phyloP scores from a whole-genome alignment of 1,140 invertebrate genomes.

The Teleopsis dalmanni region DNA sequence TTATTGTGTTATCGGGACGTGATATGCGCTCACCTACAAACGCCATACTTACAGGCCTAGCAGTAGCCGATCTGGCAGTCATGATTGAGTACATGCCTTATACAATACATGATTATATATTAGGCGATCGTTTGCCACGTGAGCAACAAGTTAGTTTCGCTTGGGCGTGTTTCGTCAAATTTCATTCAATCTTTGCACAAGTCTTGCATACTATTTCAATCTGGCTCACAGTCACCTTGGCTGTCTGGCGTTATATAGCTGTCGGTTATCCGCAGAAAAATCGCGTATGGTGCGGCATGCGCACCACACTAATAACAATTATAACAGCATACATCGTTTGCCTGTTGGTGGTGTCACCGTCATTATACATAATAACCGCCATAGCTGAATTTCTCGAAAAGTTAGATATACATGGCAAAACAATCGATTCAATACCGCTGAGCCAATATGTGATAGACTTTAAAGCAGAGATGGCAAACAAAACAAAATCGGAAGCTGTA shows the following conservation, averaged over 20 bases:
- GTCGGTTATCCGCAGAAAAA: constrained; percentile 73
- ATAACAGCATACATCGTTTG: constrained; percentile 72
- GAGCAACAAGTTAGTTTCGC: constrained; percentile 56
- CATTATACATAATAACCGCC: constrained; percentile 66
- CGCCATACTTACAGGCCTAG: constrained; percentile 80
- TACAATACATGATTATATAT: constrained; percentile 69
- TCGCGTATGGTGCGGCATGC: constrained; percentile 68
- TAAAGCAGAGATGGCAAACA: constrained; percentile 7
- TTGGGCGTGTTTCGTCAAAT: constrained; percentile 73
- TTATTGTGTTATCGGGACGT: constrained; percentile 82
- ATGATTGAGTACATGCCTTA: constrained; percentile 93
- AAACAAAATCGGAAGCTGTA: not conserved
- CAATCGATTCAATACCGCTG: constrained; percentile 28
- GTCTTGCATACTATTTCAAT: constrained; percentile 89
- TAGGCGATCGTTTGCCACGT: constrained; percentile 30
- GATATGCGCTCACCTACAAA: constrained; percentile 85
- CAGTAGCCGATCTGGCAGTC: constrained; percentile 82
- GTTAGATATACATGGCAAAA: constrained; percentile 46
- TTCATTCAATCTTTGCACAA: constrained; percentile 76
- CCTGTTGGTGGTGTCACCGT: constrained; percentile 71
- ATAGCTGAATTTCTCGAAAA: constrained; percentile 47
- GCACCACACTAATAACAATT: constrained; percentile 65
- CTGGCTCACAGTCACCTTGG: constrained; percentile 82
- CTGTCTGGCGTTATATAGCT: constrained; percentile 88
- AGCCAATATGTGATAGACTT: constrained; percentile 36